Percentiles rank a stretch among this genome's conserved stretches.
Conservation (phyloP, 2,888 invertebrate genomes). For the Gymnocheta viridis region DNA sequence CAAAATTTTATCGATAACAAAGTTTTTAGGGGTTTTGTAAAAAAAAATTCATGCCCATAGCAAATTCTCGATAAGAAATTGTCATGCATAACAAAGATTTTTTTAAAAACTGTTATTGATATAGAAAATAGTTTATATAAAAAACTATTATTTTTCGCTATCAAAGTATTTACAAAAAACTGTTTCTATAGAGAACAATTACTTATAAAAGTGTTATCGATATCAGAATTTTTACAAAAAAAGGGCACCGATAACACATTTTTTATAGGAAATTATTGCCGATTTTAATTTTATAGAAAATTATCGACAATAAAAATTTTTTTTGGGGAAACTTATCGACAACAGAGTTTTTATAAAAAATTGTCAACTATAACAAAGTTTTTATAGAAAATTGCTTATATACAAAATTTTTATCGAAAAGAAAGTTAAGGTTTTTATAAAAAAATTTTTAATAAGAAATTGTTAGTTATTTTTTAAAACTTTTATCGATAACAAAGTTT, state of each 20-base stretch:
- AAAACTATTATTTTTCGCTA: too few relatives aligned
- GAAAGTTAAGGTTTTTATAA: too few relatives aligned
- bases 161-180: too few relatives aligned
- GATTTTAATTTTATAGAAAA: not conserved
- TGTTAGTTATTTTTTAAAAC: too few relatives aligned
- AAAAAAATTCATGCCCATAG: too few relatives aligned
- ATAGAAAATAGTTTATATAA: slow-evolving; percentile 17
- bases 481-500: not conserved
- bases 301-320: not conserved
- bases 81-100: too few relatives aligned
- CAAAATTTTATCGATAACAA: not conserved
- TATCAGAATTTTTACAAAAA: not conserved
- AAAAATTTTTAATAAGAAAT: too few relatives aligned
- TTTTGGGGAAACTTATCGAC: too few relatives aligned
- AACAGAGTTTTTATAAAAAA: not conserved
- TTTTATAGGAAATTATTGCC: not conserved
- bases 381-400: not conserved
- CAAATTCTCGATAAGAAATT: too few relatives aligned
- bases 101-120: too few relatives aligned
- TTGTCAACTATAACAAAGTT: not conserved
- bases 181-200: too few relatives aligned
- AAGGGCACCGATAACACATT: not conserved
- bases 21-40: not conserved
- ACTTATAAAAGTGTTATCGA: not conserved
- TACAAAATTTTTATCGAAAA: not conserved